Evolutionary conservation across 2,888 invertebrate species (phyloP).

Genomic region (Cepaea hortensis): DNA sequence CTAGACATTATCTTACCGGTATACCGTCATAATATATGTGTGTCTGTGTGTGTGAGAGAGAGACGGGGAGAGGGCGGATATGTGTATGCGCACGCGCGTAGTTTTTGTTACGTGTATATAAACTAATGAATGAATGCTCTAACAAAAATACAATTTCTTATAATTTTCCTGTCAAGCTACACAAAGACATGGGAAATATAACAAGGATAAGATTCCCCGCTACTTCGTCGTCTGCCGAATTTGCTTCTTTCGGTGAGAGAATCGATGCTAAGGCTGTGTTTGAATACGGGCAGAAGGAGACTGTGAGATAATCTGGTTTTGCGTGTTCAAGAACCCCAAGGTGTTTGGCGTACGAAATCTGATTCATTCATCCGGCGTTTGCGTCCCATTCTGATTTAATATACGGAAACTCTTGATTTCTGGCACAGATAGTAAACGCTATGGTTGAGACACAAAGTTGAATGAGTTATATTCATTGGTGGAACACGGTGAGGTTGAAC

Average conservation of each 20-base stretch:
- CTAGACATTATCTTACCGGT: too few relatives aligned
- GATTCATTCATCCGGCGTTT: slow-evolving; percentile 35
- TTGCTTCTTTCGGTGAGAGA: not conserved
- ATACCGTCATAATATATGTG: too few relatives aligned
- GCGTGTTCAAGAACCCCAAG: not conserved
- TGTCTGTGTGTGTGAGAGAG: too few relatives aligned
- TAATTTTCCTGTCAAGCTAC: too few relatives aligned
- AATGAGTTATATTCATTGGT: not conserved
- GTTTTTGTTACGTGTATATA: too few relatives aligned
- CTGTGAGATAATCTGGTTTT: slow-evolving; percentile 26
- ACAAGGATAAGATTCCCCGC: too few relatives aligned
- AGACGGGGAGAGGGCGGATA: too few relatives aligned
- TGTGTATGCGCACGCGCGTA: too few relatives aligned
- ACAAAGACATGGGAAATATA: too few relatives aligned
- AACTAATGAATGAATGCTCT: too few relatives aligned
- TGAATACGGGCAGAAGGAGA: not conserved
- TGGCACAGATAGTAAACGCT: not conserved
- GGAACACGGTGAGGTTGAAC: not conserved
- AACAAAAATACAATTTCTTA: too few relatives aligned
- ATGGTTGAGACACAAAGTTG: slow-evolving; percentile 1
- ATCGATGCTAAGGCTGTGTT: not conserved
- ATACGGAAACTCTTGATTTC: slow-evolving; percentile 27
- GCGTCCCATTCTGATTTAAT: slow-evolving; percentile 40
- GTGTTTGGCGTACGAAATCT: slow-evolving; percentile 17
- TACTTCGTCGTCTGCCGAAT: too few relatives aligned